Evolutionary conservation across 2,113 vertebrate genomes (phyloP), one percentile per base, ranked within the genome.

Genomic region (Tiliqua scincoides): DNA sequence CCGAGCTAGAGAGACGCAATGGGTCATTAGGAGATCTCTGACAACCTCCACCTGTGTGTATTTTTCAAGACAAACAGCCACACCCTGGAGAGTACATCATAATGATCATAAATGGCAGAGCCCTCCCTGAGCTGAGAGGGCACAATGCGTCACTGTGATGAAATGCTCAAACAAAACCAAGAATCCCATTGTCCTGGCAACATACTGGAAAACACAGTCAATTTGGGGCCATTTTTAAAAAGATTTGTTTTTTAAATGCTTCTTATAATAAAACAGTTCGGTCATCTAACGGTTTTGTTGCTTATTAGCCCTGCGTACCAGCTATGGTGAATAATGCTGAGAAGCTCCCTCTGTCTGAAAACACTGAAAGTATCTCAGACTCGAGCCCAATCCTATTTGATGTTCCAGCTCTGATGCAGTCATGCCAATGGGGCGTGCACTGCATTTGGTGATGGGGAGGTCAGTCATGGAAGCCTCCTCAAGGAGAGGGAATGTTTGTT

Each of bases 31-130:
- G 80, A 71, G 59, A 23, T 6, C 18, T 54, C 75, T 83, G 27
- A 62, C 7, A 1, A n/a, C 27, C 27, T 74, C 52, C 23, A 37
- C 32, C 21, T 61, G 65, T 23, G 77, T 78, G 0, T 21, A 21
- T 88, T 83, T 88, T 15, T 52, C 74, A 72, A 87, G 67, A 88
- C 87, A 88, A 85, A 43, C 25, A 43, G 61, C 88, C 52, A n/a
- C 1, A 75, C 14, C 57, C 52, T 70, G 78, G 9, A 25, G 0
- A 37, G 61, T 80, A 1, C 0, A 0, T 79, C 6, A 1, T 0
- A 1, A 52, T 0, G 0, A 87, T 79, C 6, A 1, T 59, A 18
- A 84, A 43, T 77, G 73, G 21, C 65, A 61, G 9, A 25, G 63
- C 20, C 0, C 0, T 40, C 74, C 5, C 5, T 32, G 23, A 79